Percentiles rank a stretch among this genome's conserved stretches.
Evolutionary conservation across 92 coral and sea anemone species (phyloP).

Genomic region (Pocillopora grandis): DNA sequence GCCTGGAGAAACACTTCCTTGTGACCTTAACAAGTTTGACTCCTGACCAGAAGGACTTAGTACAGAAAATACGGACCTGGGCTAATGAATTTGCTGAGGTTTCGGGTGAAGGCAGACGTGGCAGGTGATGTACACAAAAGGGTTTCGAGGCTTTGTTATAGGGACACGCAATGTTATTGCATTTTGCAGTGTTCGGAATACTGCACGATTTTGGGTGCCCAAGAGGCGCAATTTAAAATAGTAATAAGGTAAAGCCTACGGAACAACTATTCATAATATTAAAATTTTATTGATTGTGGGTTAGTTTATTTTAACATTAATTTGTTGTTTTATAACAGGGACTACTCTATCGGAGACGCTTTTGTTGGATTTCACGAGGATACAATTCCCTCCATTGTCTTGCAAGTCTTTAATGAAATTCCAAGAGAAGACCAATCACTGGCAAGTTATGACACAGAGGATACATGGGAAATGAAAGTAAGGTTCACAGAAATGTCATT

Average conservation of each 20-base stretch:
- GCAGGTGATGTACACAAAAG: background rate
- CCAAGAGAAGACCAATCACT: conserved; percentile 21
- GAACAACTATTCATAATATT: no score
- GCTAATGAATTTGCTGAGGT: conserved; percentile 56
- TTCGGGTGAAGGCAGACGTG: background rate
- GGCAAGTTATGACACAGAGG: conserved; percentile 8
- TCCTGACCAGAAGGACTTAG: conserved; percentile 48
- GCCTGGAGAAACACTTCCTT: conserved; percentile 83
- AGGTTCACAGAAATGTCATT: no score
- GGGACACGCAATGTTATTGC: no score
- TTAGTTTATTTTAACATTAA: background rate
- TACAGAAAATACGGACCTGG: conserved; percentile 64
- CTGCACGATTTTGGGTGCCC: no score
- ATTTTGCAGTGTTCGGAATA: no score
- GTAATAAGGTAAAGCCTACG: no score
- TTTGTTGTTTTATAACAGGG: conserved; percentile 19
- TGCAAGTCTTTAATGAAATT: conserved; percentile 67
- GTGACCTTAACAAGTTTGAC: conserved; percentile 72
- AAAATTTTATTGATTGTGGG: no score
- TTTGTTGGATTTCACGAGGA: conserved; percentile 87
- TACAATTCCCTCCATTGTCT: conserved; percentile 77
- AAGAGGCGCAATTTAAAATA: no score
- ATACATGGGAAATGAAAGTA: conserved; percentile 33
- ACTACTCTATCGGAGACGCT: conserved; percentile 69
- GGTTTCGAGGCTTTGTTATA: no score